Evolutionary conservation across 2,888 invertebrate genomes (phyloP).

Genomic region (Eubasilissa splendida): DNA sequence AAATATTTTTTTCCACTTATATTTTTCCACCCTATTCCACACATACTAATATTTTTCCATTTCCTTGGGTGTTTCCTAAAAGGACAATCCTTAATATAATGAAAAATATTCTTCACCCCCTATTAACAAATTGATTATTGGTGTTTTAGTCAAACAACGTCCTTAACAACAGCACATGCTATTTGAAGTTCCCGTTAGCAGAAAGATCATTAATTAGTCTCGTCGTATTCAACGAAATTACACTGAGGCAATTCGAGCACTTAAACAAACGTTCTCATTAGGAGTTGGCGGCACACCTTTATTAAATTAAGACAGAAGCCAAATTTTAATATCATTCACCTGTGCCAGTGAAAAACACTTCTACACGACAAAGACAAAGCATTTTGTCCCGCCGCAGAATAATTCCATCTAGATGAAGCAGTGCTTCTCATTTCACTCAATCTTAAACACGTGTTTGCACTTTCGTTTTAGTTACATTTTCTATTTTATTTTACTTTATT

Average conservation of each 20-base stretch:
- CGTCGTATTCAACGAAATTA: conserved; percentile 9
- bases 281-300: conserved; percentile 18
- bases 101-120: not conserved
- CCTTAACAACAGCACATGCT: conserved; percentile 27
- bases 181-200: not conserved
- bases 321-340: conserved; percentile 53
- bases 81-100: not conserved
- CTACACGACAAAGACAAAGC: conserved; percentile 46
- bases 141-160: conserved; percentile 13
- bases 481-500: too few species aligned
- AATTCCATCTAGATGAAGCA: conserved; percentile 35
- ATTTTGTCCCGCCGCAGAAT: conserved; percentile 34
- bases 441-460: too few species aligned
- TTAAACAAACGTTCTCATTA: conserved; percentile 36
- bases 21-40: too few species aligned
- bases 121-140: not conserved
- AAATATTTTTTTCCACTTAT: not conserved
- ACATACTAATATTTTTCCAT: too few species aligned
- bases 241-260: conserved; percentile 22
- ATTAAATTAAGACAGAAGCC: conserved; percentile 35
- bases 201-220: conserved; percentile 14
- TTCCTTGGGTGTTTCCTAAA: not conserved
- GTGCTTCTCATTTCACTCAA: not conserved
- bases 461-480: too few species aligned
- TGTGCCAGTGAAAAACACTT: conserved; percentile 42